Evolutionary conservation across 1,140 invertebrate species (phyloP), one percentile per base, ranked within the genome.

Genomic region (Meloidogyne hapla): DNA sequence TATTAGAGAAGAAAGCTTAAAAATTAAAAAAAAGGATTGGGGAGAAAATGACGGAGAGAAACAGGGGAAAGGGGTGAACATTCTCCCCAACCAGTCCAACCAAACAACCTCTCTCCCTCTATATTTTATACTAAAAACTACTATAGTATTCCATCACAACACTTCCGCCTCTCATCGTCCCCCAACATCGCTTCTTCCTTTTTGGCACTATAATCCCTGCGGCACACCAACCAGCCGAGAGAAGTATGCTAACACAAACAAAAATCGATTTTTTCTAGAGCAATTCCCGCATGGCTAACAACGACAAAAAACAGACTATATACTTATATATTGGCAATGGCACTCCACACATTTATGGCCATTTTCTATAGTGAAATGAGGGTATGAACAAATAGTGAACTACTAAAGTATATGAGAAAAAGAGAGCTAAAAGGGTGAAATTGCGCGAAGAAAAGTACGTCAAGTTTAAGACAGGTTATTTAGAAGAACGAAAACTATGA

Each of bases 251-350:
- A 42, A 1, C 9, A 45, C 42, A 45, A 1, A 45, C 40, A n/a
- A n/a, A 56, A 13, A 56, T 56, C 48, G 48, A 56, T 56, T 56
- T 56, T 56, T 56, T 56, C 48, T 56, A 56, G 18, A 56, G 48
- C 48, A 56, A 56, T 56, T 56, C 48, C 48, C 48, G 18, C 48
- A n/a, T 56, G 48, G 48, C 48, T 56, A 56, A 56, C 18, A n/a
- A n/a, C 48, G 6, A 13, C 18, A 48, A 56, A 56, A 56, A 33
- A 33, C 33, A 33, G 5, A n/a, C n/a, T 56, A 56, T 56, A 56
- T 56, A 56, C 48, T 56, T 56, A 56, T 56, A 33, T n/a, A n/a
- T n/a, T n/a, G n/a, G n/a, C n/a, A n/a, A n/a, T 56, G 48, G 48
- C 48, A 56, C 48, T 56, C 18, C 6, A 56, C 18, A 56, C 18